Evolutionary conservation across 1,140 invertebrate genomes (phyloP).

Genomic region (Sipha flava): DNA sequence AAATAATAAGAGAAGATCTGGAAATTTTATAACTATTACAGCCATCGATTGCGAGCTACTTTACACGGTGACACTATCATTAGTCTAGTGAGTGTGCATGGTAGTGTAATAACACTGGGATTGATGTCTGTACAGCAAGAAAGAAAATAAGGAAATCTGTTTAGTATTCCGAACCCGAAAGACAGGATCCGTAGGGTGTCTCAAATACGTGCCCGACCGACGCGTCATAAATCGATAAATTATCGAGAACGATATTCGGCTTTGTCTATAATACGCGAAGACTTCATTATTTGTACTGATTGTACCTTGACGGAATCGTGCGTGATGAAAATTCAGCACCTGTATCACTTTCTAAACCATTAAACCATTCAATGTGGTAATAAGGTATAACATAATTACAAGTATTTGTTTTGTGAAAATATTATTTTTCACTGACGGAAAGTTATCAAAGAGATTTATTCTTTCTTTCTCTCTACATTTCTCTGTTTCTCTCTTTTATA

Average conservation of each 20-base stretch:
- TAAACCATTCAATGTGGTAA: too few species aligned
- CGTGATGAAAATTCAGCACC: too few species aligned
- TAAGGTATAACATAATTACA: too few species aligned
- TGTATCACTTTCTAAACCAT: too few species aligned
- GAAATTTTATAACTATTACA: background rate
- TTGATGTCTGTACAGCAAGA: background rate
- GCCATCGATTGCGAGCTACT: background rate
- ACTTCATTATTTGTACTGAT: background rate
- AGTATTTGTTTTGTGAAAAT: too few species aligned
- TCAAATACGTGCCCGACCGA: background rate
- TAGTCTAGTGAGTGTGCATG: background rate
- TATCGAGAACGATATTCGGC: background rate
- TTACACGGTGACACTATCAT: background rate
- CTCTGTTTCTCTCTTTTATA: too few species aligned
- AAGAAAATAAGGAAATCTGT: background rate
- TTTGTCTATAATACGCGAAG: background rate
- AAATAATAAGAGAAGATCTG: too few species aligned
- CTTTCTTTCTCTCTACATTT: too few species aligned
- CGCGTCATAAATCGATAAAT: conserved; percentile 7
- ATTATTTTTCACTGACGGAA: too few species aligned
- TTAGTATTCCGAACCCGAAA: background rate
- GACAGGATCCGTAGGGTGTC: background rate
- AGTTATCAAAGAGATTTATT: too few species aligned
- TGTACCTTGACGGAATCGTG: too few species aligned
- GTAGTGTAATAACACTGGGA: background rate